phyloP scores from a whole-genome alignment of 2,888 invertebrate species.

The Serripes groenlandicus region DNA sequence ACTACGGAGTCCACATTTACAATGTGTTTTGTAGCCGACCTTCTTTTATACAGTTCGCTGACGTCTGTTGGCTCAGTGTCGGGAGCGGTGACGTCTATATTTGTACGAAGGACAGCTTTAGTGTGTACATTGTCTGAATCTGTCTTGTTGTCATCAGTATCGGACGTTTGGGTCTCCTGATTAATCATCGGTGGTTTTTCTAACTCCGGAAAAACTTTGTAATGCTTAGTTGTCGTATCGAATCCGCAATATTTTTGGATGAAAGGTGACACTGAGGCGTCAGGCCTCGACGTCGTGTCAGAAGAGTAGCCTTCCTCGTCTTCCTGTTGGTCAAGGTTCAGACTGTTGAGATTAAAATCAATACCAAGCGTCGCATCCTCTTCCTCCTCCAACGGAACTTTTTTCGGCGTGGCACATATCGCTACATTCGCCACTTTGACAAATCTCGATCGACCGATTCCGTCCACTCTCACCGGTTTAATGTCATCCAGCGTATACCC shows the following conservation, averaged over 20 bases:
- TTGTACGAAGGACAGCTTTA: constrained; percentile 21
- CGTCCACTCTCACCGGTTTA: constrained; percentile 53
- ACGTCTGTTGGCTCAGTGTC: constrained; percentile 3
- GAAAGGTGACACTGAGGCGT: constrained; percentile 35
- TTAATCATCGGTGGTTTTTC: constrained; percentile 31
- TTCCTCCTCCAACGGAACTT: constrained; percentile 13
- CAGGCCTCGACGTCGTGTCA: constrained; percentile 49
- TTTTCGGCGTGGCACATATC: constrained; percentile 57
- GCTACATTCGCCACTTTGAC: constrained; percentile 61
- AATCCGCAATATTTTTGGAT: constrained; percentile 47
- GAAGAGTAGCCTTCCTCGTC: constrained; percentile 52
- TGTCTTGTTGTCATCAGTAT: constrained; percentile 19
- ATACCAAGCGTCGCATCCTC: constrained; percentile 11
- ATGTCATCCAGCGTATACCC: constrained; percentile 82
- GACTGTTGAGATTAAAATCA: constrained; percentile 31
- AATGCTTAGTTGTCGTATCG: constrained; percentile 39
- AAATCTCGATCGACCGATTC: constrained; percentile 55
- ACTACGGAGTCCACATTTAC: background rate
- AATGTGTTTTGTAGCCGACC: background rate
- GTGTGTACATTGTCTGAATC: constrained; percentile 22
- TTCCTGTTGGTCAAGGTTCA: constrained; percentile 19
- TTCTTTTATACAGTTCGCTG: background rate
- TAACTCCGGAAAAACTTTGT: constrained; percentile 37
- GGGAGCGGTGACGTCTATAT: constrained; percentile 17
- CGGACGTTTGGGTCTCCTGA: constrained; percentile 47